A percentile compares a stretch with the other conserved stretches of the same genome.
Conservation (phyloP, 2,113 vertebrate species). For the Girardinichthys multiradiatus region DNA sequence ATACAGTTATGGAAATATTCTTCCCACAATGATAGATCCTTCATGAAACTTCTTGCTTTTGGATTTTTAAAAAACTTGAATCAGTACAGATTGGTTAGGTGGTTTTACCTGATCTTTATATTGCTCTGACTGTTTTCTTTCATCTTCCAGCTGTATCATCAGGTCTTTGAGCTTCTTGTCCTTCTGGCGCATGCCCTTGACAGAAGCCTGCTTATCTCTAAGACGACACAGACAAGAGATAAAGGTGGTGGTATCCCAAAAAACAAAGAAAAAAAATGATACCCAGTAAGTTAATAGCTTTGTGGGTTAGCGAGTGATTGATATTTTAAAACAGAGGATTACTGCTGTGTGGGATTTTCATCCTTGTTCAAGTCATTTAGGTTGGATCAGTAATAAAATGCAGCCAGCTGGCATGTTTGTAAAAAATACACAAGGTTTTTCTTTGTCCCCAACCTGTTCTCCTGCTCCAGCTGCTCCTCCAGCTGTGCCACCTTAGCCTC, state of each 20-base stretch:
- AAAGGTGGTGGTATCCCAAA: neutral
- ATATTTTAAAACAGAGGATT: too few relatives aligned
- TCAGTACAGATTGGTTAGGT: neutral
- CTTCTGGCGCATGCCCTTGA: constrained; percentile 89
- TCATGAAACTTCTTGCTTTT: neutral
- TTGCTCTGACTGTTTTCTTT: constrained; percentile 91
- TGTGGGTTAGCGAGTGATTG: too few relatives aligned
- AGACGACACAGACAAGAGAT: neutral
- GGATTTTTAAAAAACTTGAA: neutral
- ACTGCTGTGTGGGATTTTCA: too few relatives aligned
- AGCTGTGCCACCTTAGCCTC: constrained; percentile 91
- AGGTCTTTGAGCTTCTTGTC: constrained; percentile 97
- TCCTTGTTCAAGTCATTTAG: too few relatives aligned
- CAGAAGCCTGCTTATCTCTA: constrained; percentile 88
- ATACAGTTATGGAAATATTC: too few relatives aligned
- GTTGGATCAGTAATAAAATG: neutral
- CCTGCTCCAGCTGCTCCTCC: constrained; percentile 93
- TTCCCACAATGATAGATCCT: neutral
- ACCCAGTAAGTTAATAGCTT: neutral
- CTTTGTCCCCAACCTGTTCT: constrained; percentile 84
- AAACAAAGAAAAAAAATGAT: neutral
- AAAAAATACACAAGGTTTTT: neutral
- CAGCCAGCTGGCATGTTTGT: neutral
- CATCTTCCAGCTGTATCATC: constrained; percentile 91
- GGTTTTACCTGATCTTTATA: constrained; percentile 93